Evolutionary conservation across 2,888 invertebrate species (phyloP), one percentile per base, ranked within the genome.

Genomic region (Adineta ricciae): DNA sequence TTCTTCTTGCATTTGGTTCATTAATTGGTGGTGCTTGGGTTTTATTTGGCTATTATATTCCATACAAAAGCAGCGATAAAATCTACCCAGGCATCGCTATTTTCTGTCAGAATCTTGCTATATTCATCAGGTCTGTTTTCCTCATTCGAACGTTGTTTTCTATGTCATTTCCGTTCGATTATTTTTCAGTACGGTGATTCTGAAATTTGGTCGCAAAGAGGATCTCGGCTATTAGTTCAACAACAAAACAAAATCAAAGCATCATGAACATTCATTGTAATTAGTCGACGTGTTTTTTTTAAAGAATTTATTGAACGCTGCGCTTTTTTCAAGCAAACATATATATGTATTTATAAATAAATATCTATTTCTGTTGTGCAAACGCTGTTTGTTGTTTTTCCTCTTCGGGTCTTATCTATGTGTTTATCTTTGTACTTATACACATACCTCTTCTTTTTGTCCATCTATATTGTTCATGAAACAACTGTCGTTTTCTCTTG

Each of bases 21-120:
- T 93, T 99, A 50, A 96, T 99, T 88, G 97, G 97, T 2, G 94
- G 97, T 14, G 94, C 95, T 88, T 97, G 97, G 96, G 95, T 99
- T 86, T 93, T 99, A 87, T 96, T 97, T 91, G 95, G 94, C 41
- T 85, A 85, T 38, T 64, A 83, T 52, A 21, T 52, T 52, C 52
- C 52, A 52, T 52, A 52, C 24, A 52, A 52, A 52, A 52, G 52
- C 4, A 24, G 52, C 4, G 52, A 52, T 7, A 52, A 52, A 52
- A 3, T 52, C 7, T 64, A 64, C 7, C 85, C 85, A 16, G 85
- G 85, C 24, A n/a, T 85, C n/a, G 85, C 85, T 11, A 85, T 85
- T 49, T 83, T 85, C 21, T 21, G 83, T 14, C 85, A 85, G 72
- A 85, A 85, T n/a, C 64, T 83, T 32, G 83, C 83, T 52, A 64